Evolutionary conservation across 2,113 vertebrate genomes (phyloP).

Genomic region (Menura novaehollandiae): DNA sequence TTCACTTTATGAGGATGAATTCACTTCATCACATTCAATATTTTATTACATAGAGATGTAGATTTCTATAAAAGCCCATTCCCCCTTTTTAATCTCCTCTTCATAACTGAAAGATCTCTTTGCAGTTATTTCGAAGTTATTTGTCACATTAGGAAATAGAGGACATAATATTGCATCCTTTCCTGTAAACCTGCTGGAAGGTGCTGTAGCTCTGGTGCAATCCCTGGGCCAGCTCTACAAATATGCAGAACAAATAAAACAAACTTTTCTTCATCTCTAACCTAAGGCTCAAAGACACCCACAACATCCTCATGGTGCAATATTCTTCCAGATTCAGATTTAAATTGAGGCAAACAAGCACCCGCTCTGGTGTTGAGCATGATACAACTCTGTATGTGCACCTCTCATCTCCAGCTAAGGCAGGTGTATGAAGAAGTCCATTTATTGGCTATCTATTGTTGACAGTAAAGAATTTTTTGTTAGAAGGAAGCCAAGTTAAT

Average conservation of each 20-base stretch:
- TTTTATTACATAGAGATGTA: background rate
- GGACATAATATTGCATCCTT: background rate
- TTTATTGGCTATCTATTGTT: background rate
- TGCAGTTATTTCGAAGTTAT: background rate
- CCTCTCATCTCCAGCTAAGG: background rate
- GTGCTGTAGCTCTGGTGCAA: fast-evolving
- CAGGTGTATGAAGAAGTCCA: background rate
- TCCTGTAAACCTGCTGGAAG: background rate
- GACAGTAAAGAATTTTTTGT: background rate
- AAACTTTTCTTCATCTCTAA: background rate
- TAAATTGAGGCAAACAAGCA: background rate
- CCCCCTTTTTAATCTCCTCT: background rate
- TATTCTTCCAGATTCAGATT: background rate
- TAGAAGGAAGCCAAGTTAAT: background rate
- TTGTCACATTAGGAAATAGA: background rate
- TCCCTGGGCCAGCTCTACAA: background rate
- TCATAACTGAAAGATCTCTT: background rate
- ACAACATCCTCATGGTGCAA: fast-evolving
- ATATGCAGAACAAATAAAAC: background rate
- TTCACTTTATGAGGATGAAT: background rate
- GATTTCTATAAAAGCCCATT: background rate
- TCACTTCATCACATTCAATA: background rate
- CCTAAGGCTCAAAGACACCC: background rate
- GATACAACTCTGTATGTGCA: no score
- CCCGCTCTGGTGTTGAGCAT: background rate